Conservation (phyloP, 2,113 vertebrate genomes). For the Ochotona curzoniae region DNA sequence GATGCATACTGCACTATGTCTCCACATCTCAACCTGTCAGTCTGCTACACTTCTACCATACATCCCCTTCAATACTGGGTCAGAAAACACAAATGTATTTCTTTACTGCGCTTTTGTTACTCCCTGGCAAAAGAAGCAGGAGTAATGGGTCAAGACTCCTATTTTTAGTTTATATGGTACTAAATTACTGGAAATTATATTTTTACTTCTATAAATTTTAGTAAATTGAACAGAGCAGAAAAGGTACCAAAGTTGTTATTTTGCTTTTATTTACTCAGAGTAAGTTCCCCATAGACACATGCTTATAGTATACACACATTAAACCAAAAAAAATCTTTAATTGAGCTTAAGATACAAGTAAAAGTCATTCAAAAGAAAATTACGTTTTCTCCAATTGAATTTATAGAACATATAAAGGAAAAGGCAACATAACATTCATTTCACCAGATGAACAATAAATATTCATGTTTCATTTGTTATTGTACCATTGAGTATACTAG, state of each 20-base stretch:
- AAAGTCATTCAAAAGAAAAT: conserved; percentile 23
- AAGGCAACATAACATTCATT: not conserved
- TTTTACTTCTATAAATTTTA: not conserved
- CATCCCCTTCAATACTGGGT: not conserved
- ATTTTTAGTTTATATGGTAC: not conserved
- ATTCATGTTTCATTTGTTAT: not conserved
- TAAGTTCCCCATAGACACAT: not conserved
- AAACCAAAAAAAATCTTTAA: not conserved
- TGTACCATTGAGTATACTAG: not conserved
- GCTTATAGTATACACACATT: not conserved
- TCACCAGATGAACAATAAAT: not conserved
- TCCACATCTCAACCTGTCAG: no score
- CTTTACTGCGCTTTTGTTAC: not conserved
- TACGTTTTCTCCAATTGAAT: not conserved
- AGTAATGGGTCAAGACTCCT: not conserved
- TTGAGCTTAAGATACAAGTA: not conserved
- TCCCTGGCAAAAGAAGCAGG: not conserved
- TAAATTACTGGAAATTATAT: not conserved
- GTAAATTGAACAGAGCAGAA: not conserved
- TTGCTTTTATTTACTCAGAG: not conserved
- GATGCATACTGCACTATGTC: no score
- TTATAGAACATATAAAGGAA: not conserved
- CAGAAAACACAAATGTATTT: not conserved
- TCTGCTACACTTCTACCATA: no score
- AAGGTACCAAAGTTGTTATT: not conserved